Conservation (phyloP, 2,113 vertebrate genomes). For the Eidolon helvum region DNA sequence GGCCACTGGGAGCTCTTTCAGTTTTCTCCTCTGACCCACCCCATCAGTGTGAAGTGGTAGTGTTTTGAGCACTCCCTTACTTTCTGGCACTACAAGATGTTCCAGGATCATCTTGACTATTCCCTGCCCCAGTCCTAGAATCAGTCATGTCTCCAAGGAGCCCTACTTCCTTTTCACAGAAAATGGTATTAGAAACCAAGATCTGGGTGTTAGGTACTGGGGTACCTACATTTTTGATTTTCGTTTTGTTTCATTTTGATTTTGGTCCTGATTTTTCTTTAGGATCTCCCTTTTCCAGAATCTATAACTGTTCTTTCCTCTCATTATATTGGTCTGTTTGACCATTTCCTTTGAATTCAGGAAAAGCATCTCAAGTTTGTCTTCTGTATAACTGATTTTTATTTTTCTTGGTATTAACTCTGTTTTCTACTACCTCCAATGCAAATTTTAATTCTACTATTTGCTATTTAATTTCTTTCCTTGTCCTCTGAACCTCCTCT, state of each 20-base stretch:
- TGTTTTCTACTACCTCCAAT: background rate
- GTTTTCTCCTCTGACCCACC: background rate
- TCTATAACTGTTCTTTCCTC: background rate
- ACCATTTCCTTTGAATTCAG: conserved; percentile 13
- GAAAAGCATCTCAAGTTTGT: conserved; percentile 8
- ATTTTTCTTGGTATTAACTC: background rate
- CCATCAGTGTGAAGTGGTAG: too few species aligned
- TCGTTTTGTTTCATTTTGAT: background rate
- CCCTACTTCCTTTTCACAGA: background rate
- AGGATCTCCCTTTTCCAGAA: background rate
- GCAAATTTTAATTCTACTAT: background rate
- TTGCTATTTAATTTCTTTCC: background rate
- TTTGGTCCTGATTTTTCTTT: background rate
- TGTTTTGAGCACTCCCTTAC: background rate
- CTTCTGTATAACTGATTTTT: background rate
- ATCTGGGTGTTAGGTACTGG: background rate
- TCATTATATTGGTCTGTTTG: background rate
- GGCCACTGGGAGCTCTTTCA: background rate
- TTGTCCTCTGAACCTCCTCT: background rate
- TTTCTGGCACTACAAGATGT: background rate
- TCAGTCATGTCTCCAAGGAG: background rate
- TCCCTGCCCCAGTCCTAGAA: background rate
- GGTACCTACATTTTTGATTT: background rate
- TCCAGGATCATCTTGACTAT: background rate
- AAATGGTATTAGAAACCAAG: background rate